Base-by-base conservation (phyloP, 2,888 invertebrate species). In the Holacanthella duospinosa region DNA sequence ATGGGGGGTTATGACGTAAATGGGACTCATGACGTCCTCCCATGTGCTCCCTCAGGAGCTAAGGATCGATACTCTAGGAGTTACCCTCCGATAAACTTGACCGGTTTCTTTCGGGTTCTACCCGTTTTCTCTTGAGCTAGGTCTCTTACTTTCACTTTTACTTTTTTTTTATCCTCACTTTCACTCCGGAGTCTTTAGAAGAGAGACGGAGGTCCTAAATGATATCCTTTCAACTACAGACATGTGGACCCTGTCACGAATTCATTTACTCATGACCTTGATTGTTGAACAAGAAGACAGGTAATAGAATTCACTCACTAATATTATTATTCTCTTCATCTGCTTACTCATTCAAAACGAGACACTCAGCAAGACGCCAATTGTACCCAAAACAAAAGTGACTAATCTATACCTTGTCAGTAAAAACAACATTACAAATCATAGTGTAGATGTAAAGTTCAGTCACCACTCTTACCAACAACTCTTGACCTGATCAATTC, bases 1-100 rank as follows among this genome's bases (percentile, higher is more conserved):
- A 43, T 16, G 64, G 66, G 72, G 73, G 72, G 71, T 69, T 68
- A 71, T 73, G 71, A 73, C 73, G 73, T 70, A 68, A 73, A 66
- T 61, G 57, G 66, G 19, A 21, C 19, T 36, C 4, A 48, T 48
- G 48, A 48, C 48, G 48, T 48, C 48, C 19, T n/a, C 21, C 48
- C 48, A 48, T 48, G 48, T 48, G 48, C 48, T 48, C 48, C 48
- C 48, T 48, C 48, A 48, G 48, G 48, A 48, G 48, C 4, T n/a
- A 9, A 9, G 16, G 48, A 48, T 48, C 48, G 48, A 48, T 48
- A n/a, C 48, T 21, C 48, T 21, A 9, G 36, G 48, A 48, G 48
- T 48, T 48, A 4, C 36, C 19, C 48, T n/a, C 19, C 4, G 12
- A 48, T 48, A 48, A 48, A 48, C 48, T 48, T 55, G 28, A 27